A percentile compares a stretch with the other conserved stretches of the same genome.
Conservation (phyloP, 2,797 vertebrate species). For the Lophotriccus pileatus region DNA sequence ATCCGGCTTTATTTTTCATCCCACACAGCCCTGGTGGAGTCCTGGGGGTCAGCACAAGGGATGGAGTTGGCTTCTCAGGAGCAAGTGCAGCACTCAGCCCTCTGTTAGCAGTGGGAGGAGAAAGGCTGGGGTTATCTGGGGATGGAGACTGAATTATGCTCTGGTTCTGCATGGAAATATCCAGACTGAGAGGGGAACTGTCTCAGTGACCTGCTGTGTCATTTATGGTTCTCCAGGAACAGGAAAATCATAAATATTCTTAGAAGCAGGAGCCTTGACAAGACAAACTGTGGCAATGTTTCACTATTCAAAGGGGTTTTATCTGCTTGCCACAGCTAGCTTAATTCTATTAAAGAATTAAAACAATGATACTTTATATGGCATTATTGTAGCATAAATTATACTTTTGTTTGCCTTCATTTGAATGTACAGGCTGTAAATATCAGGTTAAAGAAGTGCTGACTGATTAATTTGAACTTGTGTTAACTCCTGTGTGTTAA, state of each 20-base stretch:
- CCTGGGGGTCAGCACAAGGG: background rate
- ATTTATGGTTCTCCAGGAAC: constrained; percentile 4
- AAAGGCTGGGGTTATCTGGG: constrained; percentile 5
- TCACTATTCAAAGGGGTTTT: constrained; percentile 36
- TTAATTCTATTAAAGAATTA: constrained; percentile 57
- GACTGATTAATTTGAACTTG: constrained; percentile 46
- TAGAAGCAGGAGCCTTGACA: constrained; percentile 36
- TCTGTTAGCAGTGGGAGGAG: background rate
- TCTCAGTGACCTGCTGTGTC: constrained; percentile 24
- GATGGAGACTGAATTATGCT: constrained; percentile 3
- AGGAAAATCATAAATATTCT: constrained; percentile 51
- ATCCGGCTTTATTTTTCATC: background rate
- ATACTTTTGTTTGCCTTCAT: constrained; percentile 49
- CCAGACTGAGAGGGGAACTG: constrained; percentile 14
- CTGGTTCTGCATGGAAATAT: background rate
- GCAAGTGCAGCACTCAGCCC: background rate
- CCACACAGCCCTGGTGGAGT: background rate
- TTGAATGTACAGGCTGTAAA: constrained; percentile 54
- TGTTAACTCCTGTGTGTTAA: background rate
- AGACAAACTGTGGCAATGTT: constrained; percentile 23
- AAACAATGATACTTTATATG: constrained; percentile 47
- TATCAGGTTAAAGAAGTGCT: constrained; percentile 10
- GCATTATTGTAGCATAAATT: constrained; percentile 50
- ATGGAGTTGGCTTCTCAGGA: background rate
- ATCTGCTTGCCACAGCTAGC: constrained; percentile 52